These are phyloP conservation scores for Raja brachyura DNA, from an alignment of 2,113 vertebrate genomes.

Conservation along the genomic window DNA sequence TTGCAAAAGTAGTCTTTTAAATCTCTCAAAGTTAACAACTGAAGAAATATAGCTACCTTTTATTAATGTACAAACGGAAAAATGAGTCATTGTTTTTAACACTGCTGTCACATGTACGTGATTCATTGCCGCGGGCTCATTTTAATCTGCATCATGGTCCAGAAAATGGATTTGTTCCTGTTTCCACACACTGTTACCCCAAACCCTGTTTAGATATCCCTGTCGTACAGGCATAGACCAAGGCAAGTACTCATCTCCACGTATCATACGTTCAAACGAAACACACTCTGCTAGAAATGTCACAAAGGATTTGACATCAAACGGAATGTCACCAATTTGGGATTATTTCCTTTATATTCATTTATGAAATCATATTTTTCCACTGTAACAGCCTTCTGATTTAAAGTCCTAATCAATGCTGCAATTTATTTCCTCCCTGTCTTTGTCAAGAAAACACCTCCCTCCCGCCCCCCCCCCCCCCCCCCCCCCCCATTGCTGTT, in stretches of 20 bases:
- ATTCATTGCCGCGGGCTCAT: background rate
- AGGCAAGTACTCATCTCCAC: background rate
- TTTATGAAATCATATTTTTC: conserved; percentile 16
- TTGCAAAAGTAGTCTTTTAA: conserved; percentile 11
- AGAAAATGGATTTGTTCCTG: background rate
- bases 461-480: conserved; percentile 38
- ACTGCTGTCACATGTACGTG: background rate
- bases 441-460: conserved; percentile 44
- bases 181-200: background rate
- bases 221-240: background rate
- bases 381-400: conserved; percentile 24
- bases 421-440: conserved; percentile 41
- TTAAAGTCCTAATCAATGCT: conserved; percentile 36
- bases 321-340: conserved; percentile 8
- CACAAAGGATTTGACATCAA: background rate
- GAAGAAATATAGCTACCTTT: background rate
- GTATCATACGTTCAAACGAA: background rate
- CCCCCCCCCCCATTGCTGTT: conserved; percentile 47
- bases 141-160: conserved; percentile 14
- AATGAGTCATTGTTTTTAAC: conserved; percentile 7
- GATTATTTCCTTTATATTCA: conserved; percentile 17
- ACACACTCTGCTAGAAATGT: background rate
- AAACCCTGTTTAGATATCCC: background rate
- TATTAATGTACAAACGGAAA: conserved; percentile 22
- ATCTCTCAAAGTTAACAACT: background rate